Percentiles rank a stretch among this genome's conserved stretches.
Evolutionary conservation across 2,888 invertebrate species (phyloP).

Genomic region (Clanis bilineata): DNA sequence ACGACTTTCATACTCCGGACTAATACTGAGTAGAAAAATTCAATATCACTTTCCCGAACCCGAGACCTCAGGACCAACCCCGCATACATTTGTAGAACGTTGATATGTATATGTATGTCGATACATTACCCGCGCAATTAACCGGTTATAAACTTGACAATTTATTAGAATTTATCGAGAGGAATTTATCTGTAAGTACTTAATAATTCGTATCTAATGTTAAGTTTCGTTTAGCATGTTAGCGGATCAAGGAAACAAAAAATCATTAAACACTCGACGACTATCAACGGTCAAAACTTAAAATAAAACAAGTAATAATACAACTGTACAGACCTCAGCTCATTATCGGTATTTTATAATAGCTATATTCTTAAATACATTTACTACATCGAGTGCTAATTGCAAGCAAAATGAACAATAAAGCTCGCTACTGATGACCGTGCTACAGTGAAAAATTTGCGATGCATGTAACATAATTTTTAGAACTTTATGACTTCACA

Average conservation of each 20-base stretch:
- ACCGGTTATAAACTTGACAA: conserved; percentile 28
- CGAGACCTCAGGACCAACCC: too few species aligned
- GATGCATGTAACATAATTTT: background rate
- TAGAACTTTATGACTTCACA: too few species aligned
- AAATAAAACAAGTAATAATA: conserved; percentile 10
- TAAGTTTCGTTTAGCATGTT: too few species aligned
- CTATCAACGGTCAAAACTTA: background rate
- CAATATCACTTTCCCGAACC: too few species aligned
- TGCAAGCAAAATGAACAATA: conserved; percentile 37
- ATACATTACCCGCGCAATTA: conserved; percentile 31
- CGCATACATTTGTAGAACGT: conserved; percentile 10
- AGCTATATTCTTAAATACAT: conserved; percentile 51
- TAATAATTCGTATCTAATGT: too few species aligned
- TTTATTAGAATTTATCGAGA: conserved; percentile 27
- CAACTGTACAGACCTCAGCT: conserved; percentile 23
- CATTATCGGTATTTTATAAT: conserved; percentile 40
- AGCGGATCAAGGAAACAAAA: background rate
- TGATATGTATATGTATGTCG: conserved; percentile 35
- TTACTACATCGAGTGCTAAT: conserved; percentile 54
- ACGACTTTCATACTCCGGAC: too few species aligned
- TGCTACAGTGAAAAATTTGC: background rate
- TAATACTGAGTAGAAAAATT: too few species aligned
- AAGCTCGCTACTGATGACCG: background rate
- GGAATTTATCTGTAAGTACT: background rate
- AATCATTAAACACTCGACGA: background rate